Percentiles rank a stretch among this genome's conserved stretches.
phyloP scores from a whole-genome alignment of 2,113 vertebrate genomes.

The Archilochus colubris region DNA sequence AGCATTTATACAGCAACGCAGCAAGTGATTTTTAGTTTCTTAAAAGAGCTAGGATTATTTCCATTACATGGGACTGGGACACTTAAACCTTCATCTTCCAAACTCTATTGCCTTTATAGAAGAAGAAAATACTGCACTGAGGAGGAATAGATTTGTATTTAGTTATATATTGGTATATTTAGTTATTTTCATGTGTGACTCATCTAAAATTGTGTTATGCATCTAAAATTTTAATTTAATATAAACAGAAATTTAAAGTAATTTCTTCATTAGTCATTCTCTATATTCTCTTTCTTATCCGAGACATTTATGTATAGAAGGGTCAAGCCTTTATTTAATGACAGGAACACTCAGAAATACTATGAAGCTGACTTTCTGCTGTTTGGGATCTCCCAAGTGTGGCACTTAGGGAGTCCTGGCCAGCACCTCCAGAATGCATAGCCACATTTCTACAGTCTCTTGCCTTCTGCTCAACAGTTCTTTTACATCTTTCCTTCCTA shows the following conservation, averaged over 20 bases:
- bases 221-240: neutral
- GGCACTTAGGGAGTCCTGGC: neutral
- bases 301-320: neutral
- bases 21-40: neutral
- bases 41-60: neutral
- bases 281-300: neutral
- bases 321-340: neutral
- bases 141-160: neutral
- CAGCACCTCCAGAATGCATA: neutral
- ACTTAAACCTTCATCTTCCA: neutral
- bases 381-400: neutral
- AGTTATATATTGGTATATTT: neutral
- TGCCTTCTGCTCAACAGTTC: neutral
- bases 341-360: neutral
- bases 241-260: neutral
- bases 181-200: neutral
- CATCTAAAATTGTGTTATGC: neutral
- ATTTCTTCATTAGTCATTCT: neutral
- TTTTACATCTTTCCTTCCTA: neutral
- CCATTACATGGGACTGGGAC: neutral
- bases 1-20: neutral
- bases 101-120: neutral
- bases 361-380: neutral
- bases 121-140: neutral
- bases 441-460: neutral